phyloP scores from a whole-genome alignment of 1,140 invertebrate genomes.

The Periplaneta americana region DNA sequence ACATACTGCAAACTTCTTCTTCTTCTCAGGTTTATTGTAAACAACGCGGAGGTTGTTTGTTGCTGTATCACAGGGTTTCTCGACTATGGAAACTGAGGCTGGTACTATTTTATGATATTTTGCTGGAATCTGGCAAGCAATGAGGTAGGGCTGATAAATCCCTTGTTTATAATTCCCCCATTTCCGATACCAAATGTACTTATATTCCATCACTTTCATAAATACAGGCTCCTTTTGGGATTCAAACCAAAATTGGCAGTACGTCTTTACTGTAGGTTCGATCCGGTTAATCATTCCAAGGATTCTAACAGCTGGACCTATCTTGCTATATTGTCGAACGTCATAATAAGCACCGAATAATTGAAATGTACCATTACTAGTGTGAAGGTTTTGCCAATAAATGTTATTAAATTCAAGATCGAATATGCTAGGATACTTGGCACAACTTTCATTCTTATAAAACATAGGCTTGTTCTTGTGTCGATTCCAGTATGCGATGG shows the following conservation, averaged over 20 bases:
- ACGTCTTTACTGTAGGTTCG: constrained; percentile 72
- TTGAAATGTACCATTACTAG: constrained; percentile 80
- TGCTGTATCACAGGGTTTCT: constrained; percentile 75
- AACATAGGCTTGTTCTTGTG: constrained; percentile 65
- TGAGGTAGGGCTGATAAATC: constrained; percentile 85
- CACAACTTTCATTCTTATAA: constrained; percentile 69
- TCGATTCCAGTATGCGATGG: constrained; percentile 76
- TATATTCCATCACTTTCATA: constrained; percentile 79
- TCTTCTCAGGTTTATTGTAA: constrained; percentile 63
- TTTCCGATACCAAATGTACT: constrained; percentile 90
- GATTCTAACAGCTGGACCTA: constrained; percentile 78
- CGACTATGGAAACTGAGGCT: constrained; percentile 80
- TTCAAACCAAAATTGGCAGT: constrained; percentile 89
- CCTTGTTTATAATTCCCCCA: constrained; percentile 93
- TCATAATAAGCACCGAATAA: constrained; percentile 88
- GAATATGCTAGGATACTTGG: constrained; percentile 75
- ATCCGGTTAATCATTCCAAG: constrained; percentile 87
- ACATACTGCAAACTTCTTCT: constrained; percentile 87
- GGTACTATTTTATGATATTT: constrained; percentile 64
- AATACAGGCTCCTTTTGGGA: constrained; percentile 72
- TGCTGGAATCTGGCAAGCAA: constrained; percentile 80
- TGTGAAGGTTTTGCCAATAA: constrained; percentile 80
- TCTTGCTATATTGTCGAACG: constrained; percentile 63
- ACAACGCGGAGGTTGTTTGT: constrained; percentile 85
- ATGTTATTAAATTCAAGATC: constrained; percentile 89